Evolutionary conservation across 2,888 invertebrate species (phyloP).

Genomic region (Gisinianus flammeolus): DNA sequence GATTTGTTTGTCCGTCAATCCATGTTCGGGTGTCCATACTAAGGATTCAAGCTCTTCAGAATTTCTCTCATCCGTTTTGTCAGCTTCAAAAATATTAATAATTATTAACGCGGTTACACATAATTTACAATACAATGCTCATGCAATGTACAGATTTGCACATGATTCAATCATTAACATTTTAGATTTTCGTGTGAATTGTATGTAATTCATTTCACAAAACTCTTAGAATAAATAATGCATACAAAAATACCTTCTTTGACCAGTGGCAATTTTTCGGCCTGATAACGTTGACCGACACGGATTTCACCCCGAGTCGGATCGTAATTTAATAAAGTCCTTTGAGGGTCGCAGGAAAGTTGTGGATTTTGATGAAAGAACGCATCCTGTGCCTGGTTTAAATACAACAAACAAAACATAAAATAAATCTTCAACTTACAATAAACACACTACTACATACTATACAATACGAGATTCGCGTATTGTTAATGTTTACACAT

Average conservation of each 20-base stretch:
- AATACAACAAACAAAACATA: not conserved
- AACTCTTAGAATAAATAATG: not conserved
- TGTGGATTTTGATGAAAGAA: slow-evolving; percentile 92
- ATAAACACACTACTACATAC: not conserved
- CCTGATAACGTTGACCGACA: slow-evolving; percentile 94
- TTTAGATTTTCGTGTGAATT: no score
- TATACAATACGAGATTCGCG: not conserved
- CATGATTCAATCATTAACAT: no score
- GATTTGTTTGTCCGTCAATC: slow-evolving; percentile 91
- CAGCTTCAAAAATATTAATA: slow-evolving; percentile 61
- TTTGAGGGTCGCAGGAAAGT: slow-evolving; percentile 98
- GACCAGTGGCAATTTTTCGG: slow-evolving; percentile 80
- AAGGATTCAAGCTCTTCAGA: slow-evolving; percentile 84
- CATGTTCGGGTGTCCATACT: slow-evolving; percentile 93
- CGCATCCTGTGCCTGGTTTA: slow-evolving; percentile 74
- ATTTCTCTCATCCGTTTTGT: slow-evolving; percentile 73
- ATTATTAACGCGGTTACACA: no score
- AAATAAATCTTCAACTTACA: not conserved
- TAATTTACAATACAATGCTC: no score
- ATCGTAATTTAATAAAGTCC: slow-evolving; percentile 97
- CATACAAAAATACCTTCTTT: slow-evolving; percentile 70
- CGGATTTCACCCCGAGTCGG: slow-evolving; percentile 95
- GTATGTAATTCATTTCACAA: not conserved
- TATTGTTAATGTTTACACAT: no score
- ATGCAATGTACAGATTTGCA: no score